phyloP scores from a whole-genome alignment of 1,140 invertebrate genomes.

The Papilio dardanus region DNA sequence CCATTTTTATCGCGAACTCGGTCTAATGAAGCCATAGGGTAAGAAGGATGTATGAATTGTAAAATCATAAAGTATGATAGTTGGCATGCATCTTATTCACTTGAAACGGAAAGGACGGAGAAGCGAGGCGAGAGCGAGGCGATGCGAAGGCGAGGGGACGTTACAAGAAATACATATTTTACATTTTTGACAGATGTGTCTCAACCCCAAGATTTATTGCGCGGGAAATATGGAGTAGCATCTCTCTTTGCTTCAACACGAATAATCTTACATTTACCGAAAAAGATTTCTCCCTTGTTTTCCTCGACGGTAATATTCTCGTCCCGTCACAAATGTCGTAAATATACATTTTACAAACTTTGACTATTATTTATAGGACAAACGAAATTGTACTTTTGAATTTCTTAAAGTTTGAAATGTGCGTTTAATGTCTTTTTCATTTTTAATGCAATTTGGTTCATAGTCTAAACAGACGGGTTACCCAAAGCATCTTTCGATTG shows the following conservation, averaged over 20 bases:
- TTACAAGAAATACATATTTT: conserved; percentile 80
- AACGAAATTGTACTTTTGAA: not conserved
- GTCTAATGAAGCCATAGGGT: too few relatives aligned
- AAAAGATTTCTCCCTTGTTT: conserved; percentile 71
- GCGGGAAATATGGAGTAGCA: conserved; percentile 72
- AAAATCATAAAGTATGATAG: conserved; percentile 21
- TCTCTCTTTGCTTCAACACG: conserved; percentile 54
- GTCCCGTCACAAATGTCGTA: conserved; percentile 23
- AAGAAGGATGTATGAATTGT: conserved; percentile 23
- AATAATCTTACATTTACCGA: conserved; percentile 36
- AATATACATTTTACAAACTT: conserved; percentile 29
- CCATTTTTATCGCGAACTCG: too few relatives aligned
- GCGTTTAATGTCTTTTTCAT: not conserved
- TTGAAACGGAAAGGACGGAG: conserved; percentile 55
- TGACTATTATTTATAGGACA: conserved; percentile 31
- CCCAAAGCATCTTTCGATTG: too few relatives aligned
- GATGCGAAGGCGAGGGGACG: conserved; percentile 33
- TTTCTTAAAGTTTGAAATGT: not conserved
- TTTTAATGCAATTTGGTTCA: too few relatives aligned
- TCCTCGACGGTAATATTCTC: conserved; percentile 42
- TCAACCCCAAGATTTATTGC: conserved; percentile 75
- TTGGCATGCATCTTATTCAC: conserved; percentile 57
- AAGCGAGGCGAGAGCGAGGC: conserved; percentile 10
- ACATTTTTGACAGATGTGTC: conserved; percentile 80
- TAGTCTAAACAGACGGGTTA: too few relatives aligned